A percentile compares a stretch with the other conserved stretches of the same genome.
Evolutionary conservation across 2,113 vertebrate species (phyloP).

Genomic region (Rissa tridactyla): DNA sequence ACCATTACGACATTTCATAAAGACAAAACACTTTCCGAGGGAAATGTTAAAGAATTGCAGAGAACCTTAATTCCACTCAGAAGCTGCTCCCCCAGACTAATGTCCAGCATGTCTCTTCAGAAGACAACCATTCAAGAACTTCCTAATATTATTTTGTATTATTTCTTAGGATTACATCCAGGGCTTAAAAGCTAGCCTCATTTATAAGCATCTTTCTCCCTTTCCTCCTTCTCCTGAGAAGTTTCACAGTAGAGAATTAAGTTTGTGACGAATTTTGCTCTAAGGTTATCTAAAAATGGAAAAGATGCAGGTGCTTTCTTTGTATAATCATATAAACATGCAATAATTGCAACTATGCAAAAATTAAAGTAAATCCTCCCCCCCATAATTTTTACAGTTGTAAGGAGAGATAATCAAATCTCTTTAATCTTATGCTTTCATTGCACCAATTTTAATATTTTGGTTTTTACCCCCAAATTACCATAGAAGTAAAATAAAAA

Average conservation of each 20-base stretch:
- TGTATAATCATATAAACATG: not conserved
- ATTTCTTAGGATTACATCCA: not conserved
- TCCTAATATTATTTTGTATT: not conserved
- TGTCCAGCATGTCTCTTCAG: not conserved
- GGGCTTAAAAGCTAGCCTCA: not conserved
- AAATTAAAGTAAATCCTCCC: not conserved
- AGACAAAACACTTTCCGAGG: not conserved
- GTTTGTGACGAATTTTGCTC: not conserved
- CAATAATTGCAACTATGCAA: not conserved
- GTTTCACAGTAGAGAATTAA: not conserved
- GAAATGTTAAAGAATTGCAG: not conserved
- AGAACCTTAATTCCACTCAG: not conserved
- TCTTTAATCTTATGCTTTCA: not conserved
- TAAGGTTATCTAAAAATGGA: not conserved
- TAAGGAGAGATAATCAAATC: not conserved
- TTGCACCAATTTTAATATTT: not conserved
- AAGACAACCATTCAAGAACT: not conserved
- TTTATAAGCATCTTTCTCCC: not conserved
- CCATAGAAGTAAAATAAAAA: not conserved
- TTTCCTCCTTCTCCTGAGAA: not conserved
- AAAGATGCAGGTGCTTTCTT: not conserved
- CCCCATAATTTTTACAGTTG: not conserved
- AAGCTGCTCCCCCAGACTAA: not conserved
- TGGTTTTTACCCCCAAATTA: not conserved
- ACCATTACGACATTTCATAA: not conserved